Evolutionary conservation across 2,797 vertebrate species (phyloP).

Genomic region (Phataginus tricuspis): DNA sequence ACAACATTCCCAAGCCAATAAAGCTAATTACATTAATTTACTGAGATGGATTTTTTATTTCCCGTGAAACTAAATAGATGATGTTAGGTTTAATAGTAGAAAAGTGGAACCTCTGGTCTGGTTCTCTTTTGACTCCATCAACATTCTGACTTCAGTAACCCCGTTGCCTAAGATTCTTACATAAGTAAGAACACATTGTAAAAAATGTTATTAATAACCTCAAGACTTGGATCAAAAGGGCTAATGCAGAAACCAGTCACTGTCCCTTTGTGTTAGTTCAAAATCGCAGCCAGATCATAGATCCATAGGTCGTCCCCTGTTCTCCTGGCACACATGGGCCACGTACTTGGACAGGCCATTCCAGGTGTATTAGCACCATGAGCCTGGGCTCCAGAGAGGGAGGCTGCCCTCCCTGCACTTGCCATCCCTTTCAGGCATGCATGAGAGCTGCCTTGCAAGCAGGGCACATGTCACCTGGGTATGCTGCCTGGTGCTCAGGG

Average conservation of each 20-base stretch:
- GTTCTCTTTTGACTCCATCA: background rate
- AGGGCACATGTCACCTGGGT: background rate
- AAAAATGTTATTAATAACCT: background rate
- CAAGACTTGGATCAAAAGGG: background rate
- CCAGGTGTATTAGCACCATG: no score
- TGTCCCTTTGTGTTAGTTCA: background rate
- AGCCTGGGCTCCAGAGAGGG: background rate
- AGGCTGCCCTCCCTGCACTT: background rate
- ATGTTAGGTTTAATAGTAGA: background rate
- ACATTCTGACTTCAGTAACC: background rate
- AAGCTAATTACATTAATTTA: background rate
- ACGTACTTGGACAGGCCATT: background rate
- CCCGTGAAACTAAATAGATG: background rate
- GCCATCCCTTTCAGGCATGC: background rate
- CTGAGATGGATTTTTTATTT: background rate
- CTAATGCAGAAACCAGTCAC: background rate
- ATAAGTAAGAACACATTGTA: background rate
- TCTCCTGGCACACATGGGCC: background rate
- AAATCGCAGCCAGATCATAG: background rate
- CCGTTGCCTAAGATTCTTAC: background rate
- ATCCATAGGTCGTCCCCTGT: no score
- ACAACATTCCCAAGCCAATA: background rate
- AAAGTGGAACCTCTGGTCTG: background rate
- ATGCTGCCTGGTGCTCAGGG: no score
- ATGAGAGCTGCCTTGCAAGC: background rate